A percentile compares a stretch with the other conserved stretches of the same genome.
Evolutionary conservation across 2,797 vertebrate species (phyloP).

Genomic region (Pseudomugil gertrudae): DNA sequence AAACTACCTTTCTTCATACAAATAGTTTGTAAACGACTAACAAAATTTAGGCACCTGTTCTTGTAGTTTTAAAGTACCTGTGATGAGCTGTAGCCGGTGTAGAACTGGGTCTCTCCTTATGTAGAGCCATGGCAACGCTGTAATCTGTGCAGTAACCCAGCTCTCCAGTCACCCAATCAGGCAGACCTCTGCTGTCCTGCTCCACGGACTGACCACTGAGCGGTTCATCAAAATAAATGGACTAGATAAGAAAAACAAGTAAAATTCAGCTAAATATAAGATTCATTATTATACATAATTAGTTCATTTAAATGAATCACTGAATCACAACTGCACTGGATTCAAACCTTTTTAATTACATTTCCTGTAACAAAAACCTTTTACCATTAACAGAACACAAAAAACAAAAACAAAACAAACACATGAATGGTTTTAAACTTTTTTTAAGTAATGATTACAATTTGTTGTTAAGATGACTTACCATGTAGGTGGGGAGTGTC

Average conservation of each 20-base stretch:
- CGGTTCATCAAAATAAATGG: slow-evolving; percentile 91
- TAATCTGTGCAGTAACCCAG: slow-evolving; percentile 71
- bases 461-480: slow-evolving; percentile 50
- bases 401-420: too few relatives aligned
- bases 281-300: neutral
- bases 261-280: neutral
- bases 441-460: neutral
- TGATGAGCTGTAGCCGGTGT: slow-evolving; percentile 47
- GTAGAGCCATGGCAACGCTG: slow-evolving; percentile 41
- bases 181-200: slow-evolving; percentile 67
- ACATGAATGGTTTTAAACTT: neutral
- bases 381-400: too few relatives aligned
- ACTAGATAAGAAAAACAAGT: slow-evolving; percentile 75
- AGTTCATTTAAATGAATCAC: neutral
- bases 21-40: neutral
- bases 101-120: slow-evolving; percentile 54
- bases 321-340: neutral
- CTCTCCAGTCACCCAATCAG: slow-evolving; percentile 88
- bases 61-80: slow-evolving; percentile 64
- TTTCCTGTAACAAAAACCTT: neutral
- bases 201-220: slow-evolving; percentile 57
- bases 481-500: slow-evolving; percentile 90
- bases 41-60: neutral
- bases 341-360: neutral
- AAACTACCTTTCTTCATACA: neutral